These are phyloP conservation scores for Trichomycterus rosablanca DNA, from an alignment of 2,113 vertebrate species.

Conservation along the genomic window DNA sequence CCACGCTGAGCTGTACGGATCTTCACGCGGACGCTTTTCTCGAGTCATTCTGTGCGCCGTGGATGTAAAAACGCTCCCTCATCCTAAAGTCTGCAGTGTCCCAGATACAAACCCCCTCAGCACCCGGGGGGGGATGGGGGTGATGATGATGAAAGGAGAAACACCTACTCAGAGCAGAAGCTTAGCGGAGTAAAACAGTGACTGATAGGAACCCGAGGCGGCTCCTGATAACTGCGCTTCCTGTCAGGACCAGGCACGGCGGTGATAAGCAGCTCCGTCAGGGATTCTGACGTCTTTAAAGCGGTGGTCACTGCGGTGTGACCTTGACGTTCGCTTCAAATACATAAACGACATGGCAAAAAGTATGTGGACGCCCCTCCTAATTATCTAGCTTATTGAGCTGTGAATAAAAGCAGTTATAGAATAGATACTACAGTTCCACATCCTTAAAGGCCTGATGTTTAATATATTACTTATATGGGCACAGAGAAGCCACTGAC, in stretches of 20 bases:
- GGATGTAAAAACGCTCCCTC: conserved; percentile 37
- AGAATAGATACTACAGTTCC: no score
- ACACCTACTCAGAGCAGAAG: conserved; percentile 42
- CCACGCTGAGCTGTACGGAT: background rate
- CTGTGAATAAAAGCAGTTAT: no score
- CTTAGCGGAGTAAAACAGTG: conserved; percentile 34
- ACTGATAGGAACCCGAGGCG: conserved; percentile 44
- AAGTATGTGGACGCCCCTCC: background rate
- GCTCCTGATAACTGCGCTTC: conserved; percentile 37
- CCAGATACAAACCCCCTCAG: conserved; percentile 49
- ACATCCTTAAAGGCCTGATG: no score
- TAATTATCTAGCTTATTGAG: no score
- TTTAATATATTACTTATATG: no score
- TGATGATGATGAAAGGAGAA: conserved; percentile 47
- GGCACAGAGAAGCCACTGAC: no score
- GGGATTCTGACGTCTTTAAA: no score
- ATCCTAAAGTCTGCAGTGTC: conserved; percentile 45
- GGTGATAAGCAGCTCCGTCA: background rate
- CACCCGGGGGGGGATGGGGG: conserved; percentile 44
- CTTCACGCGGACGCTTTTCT: background rate
- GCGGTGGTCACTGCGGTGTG: no score
- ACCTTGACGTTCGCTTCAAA: no score
- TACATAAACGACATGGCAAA: no score
- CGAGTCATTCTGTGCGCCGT: conserved; percentile 2
- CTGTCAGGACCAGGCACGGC: no score